Evolutionary conservation across 1,140 invertebrate genomes (phyloP), one percentile per base, ranked within the genome.

Genomic region (Goniozus legneri): DNA sequence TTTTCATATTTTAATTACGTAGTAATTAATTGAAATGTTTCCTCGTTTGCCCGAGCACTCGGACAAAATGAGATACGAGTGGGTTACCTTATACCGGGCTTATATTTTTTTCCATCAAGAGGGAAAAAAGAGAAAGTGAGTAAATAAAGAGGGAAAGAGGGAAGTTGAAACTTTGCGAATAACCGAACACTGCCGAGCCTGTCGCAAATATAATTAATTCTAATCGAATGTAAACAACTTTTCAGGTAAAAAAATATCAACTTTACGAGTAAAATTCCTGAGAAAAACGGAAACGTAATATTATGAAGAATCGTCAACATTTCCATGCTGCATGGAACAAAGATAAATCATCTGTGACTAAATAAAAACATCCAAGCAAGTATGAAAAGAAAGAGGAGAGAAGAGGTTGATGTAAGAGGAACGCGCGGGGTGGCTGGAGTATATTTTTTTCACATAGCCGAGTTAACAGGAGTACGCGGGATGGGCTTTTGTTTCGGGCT

Each of bases 1-100:
- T 69, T 68, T 55, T 61, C 43, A 60, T 68, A 52, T 53, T 56
- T 63, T 67, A 65, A 66, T 69, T 68, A 68, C 59, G 50, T 54
- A 58, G 52, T 69, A 62, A 68, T 69, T 69, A 65, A 66, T 66
- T 65, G 47, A 61, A 62, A 62, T 56, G 49, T 65, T 60, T 56
- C 50, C 37, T 33, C 35, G 41, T 54, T 43, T 33, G 47, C 37
- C 44, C 52, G 40, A 37, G 46, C 55, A 50, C 64, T 60, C 47
- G 47, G 60, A 45, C 46, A 60, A 64, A 66, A 52, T 61, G 52
- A 66, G 54, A 62, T 34, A 43, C 47, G 34, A 54, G 45, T 50
- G 20, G 42, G 38, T 30, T 46, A 21, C 21, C 46, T 52, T 49
- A 39, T 45, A 20, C 40, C 22, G 21, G 31, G 49, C 55, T 44